Evolutionary conservation across 2,797 vertebrate genomes (phyloP).

Genomic region (Gambelia wislizenii): DNA sequence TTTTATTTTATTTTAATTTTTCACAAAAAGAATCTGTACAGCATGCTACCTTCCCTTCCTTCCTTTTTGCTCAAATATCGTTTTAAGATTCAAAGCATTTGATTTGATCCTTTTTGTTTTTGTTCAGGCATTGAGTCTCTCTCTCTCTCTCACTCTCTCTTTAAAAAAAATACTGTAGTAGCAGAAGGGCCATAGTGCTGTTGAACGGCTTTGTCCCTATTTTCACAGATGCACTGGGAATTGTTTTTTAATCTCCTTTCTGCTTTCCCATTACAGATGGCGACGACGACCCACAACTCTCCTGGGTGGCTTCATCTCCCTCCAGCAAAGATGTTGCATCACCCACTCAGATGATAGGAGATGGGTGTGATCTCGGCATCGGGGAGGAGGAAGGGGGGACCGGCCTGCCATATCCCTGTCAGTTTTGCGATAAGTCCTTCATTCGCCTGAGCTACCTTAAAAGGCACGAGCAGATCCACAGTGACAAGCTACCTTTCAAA

Average conservation of each 20-base stretch:
- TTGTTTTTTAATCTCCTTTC: constrained; percentile 92
- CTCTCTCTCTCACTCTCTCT: not conserved
- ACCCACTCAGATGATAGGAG: constrained; percentile 96
- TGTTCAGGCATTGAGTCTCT: constrained; percentile 37
- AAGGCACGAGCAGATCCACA: constrained; percentile 99
- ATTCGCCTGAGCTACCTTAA: constrained; percentile 98
- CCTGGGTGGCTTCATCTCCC: constrained; percentile 99
- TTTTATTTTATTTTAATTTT: constrained; percentile 36
- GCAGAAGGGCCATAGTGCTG: constrained; percentile 74
- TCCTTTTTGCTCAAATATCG: constrained; percentile 49
- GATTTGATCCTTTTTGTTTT: constrained; percentile 30
- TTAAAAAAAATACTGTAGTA: constrained; percentile 53
- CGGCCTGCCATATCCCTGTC: constrained; percentile 97
- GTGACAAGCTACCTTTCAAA: constrained; percentile 99
- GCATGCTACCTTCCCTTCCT: constrained; percentile 17
- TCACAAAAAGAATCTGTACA: constrained; percentile 36
- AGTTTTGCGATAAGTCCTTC: constrained; percentile 99
- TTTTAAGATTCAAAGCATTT: constrained; percentile 54
- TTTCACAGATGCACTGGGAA: constrained; percentile 89
- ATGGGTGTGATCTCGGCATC: constrained; percentile 97
- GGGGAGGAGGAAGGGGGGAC: constrained; percentile 98
- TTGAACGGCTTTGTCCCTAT: constrained; percentile 91
- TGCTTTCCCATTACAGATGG: constrained; percentile 95
- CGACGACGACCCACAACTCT: constrained; percentile 97
- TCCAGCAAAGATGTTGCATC: constrained; percentile 99